A percentile compares a stretch with the other conserved stretches of the same genome.
phyloP scores from a whole-genome alignment of 2,797 vertebrate species.

The Phoxinus dragarum region DNA sequence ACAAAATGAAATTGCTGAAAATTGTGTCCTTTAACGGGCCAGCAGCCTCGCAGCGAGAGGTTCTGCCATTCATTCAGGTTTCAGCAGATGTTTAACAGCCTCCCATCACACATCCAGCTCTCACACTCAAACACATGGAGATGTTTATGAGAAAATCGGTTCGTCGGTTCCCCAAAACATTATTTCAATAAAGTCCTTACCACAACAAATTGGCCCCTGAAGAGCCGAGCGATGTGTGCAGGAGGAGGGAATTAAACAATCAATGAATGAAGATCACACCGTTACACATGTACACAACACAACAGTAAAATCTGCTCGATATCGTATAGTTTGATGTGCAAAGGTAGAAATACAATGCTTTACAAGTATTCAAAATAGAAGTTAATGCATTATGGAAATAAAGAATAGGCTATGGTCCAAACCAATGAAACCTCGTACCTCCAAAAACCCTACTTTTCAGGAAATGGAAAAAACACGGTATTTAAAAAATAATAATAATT shows the following conservation, averaged over 20 bases:
- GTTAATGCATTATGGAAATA: not conserved
- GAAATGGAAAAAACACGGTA: no score
- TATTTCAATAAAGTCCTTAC: constrained; percentile 36
- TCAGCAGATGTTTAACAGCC: constrained; percentile 30
- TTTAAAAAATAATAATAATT: no score
- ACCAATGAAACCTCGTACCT: not conserved
- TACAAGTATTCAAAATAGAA: not conserved
- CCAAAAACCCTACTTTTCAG: no score
- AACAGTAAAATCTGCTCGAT: not conserved
- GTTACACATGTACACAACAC: not conserved
- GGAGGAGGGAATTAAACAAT: not conserved
- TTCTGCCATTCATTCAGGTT: constrained; percentile 8
- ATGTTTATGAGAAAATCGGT: constrained; percentile 57
- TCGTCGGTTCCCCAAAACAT: constrained; percentile 32
- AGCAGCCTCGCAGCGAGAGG: not conserved
- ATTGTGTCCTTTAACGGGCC: not conserved
- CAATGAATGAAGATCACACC: not conserved
- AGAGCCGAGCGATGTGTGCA: not conserved
- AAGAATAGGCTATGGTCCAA: not conserved
- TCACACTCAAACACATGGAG: constrained; percentile 68
- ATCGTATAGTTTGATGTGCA: not conserved
- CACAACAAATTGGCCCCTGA: constrained; percentile 21
- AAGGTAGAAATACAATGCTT: not conserved
- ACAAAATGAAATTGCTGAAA: not conserved
- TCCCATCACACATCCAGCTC: constrained; percentile 33